Percentiles rank a stretch among this genome's conserved stretches.
These are phyloP conservation scores for Cyprinus carpio DNA, from an alignment of 2,113 vertebrate species.

Conservation along the genomic window DNA sequence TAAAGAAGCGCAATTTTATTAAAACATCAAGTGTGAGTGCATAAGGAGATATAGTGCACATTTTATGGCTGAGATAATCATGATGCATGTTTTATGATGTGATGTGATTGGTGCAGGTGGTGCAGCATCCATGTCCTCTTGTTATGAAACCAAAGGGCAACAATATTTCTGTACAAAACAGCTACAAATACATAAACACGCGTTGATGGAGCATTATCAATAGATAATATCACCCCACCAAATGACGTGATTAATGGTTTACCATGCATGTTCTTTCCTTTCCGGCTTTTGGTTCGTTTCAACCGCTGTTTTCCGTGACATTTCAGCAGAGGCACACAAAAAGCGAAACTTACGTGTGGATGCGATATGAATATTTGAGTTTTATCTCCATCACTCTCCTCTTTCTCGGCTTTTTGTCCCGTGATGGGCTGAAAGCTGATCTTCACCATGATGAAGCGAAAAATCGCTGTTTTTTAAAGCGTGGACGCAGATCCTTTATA, in stretches of 20 bases:
- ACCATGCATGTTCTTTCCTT: neutral
- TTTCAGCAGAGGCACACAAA: neutral
- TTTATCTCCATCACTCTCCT: constrained; percentile 70
- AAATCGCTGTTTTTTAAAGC: neutral
- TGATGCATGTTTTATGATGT: neutral
- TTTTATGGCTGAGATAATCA: neutral
- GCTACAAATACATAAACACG: neutral
- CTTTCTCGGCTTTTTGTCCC: constrained; percentile 81
- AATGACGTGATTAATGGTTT: neutral
- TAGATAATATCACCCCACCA: neutral
- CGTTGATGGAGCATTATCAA: neutral
- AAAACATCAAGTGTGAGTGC: neutral
- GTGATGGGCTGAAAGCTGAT: constrained; percentile 85
- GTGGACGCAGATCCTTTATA: neutral
- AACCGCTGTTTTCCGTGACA: neutral
- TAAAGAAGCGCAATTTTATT: neutral
- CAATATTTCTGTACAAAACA: neutral
- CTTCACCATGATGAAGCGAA: constrained; percentile 81
- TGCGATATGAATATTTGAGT: constrained; percentile 80
- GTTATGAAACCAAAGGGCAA: constrained; percentile 12
- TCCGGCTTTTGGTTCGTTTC: neutral
- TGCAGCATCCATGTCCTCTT: constrained; percentile 11
- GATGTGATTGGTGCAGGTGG: constrained; percentile 30
- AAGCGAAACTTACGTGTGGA: constrained; percentile 64
- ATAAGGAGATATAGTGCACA: neutral